These are phyloP conservation scores for Ivindomyrus marchei DNA, from an alignment of 2,113 vertebrate genomes.

Conservation along the genomic window DNA sequence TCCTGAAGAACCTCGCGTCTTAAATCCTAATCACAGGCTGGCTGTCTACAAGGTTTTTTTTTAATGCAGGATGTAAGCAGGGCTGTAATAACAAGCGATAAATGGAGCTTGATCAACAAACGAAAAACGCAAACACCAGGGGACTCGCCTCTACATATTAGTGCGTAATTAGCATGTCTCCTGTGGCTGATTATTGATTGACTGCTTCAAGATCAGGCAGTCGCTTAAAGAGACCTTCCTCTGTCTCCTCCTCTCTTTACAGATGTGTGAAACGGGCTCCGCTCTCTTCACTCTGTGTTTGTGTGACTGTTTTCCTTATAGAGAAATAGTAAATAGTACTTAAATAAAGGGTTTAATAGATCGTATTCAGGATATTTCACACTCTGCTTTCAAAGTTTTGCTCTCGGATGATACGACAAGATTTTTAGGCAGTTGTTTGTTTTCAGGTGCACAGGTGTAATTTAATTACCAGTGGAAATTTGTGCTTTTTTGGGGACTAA, in stretches of 20 bases:
- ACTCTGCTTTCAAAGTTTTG: neutral
- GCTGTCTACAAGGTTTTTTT: conserved; percentile 4
- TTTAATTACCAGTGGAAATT: neutral
- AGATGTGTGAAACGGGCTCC: neutral
- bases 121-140: conserved; percentile 17
- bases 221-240: neutral
- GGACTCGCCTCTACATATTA: conserved; percentile 33
- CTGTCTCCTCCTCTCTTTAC: neutral
- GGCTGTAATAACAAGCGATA: conserved; percentile 30
- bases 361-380: neutral
- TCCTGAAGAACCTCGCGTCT: neutral
- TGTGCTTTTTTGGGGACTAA: neutral
- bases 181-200: conserved; percentile 2
- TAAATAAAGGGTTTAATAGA: neutral
- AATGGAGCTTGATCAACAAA: conserved; percentile 28
- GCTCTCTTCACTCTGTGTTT: neutral
- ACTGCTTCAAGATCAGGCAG: neutral
- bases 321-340: neutral
- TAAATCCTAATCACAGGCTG: conserved; percentile 22
- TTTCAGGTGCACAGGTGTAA: neutral
- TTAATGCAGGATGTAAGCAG: neutral
- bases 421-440: neutral
- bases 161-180: conserved; percentile 29
- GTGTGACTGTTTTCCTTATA: neutral
- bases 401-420: neutral